phyloP scores from a whole-genome alignment of 2,888 invertebrate species.

The Papilio elwesi region DNA sequence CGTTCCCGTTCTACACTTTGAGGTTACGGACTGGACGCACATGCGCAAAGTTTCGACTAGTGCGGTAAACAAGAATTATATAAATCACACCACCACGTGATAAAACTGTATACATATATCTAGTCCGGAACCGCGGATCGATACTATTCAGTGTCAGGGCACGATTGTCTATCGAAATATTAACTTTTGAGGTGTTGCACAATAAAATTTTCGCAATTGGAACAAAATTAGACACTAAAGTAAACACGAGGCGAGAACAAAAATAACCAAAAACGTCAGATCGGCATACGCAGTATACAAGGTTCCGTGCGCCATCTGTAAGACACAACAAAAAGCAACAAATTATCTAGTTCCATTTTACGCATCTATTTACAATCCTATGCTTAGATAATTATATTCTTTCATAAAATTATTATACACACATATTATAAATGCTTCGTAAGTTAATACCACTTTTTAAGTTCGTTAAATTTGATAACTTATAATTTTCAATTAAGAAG shows the following conservation, averaged over 20 bases:
- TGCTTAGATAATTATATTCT: neutral
- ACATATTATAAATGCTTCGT: too few species aligned
- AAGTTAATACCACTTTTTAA: too few species aligned
- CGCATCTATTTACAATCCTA: slow-evolving; percentile 45
- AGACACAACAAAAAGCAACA: slow-evolving; percentile 68
- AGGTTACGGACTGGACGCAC: slow-evolving; percentile 84
- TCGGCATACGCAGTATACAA: slow-evolving; percentile 82
- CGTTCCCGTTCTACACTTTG: slow-evolving; percentile 78
- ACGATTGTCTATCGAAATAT: slow-evolving; percentile 64
- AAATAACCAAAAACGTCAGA: slow-evolving; percentile 85
- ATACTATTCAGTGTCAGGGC: slow-evolving; percentile 65
- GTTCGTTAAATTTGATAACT: too few species aligned
- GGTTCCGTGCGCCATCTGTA: slow-evolving; percentile 81
- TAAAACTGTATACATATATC: slow-evolving; percentile 83
- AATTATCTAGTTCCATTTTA: slow-evolving; percentile 58
- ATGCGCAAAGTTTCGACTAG: slow-evolving; percentile 84
- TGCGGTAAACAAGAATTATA: slow-evolving; percentile 85
- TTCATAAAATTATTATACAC: too few species aligned
- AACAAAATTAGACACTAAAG: slow-evolving; percentile 83
- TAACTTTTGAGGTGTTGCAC: slow-evolving; percentile 73
- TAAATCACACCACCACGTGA: slow-evolving; percentile 85
- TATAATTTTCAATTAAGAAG: too few species aligned
- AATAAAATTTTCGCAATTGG: slow-evolving; percentile 78
- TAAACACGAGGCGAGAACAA: slow-evolving; percentile 85
- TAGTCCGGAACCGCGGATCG: slow-evolving; percentile 77